Evolutionary conservation across 2,113 vertebrate genomes (phyloP).

Genomic region (Mustelus asterias): DNA sequence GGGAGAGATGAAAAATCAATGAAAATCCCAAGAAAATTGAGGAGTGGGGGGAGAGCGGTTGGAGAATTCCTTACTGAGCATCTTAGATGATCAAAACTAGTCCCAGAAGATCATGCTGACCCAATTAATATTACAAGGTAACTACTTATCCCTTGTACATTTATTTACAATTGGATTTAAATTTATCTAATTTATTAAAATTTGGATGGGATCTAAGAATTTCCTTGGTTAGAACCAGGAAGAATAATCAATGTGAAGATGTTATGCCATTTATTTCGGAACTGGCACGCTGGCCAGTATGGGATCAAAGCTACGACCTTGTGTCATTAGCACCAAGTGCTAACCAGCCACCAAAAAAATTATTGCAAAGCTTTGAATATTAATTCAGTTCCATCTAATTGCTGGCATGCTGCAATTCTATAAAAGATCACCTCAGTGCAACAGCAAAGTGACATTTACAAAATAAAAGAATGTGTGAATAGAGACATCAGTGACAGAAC

Average conservation of each 20-base stretch:
- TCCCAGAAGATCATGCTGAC: too few relatives aligned
- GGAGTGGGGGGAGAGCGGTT: too few relatives aligned
- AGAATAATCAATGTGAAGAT: neutral
- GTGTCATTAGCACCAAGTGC: too few relatives aligned
- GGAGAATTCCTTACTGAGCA: too few relatives aligned
- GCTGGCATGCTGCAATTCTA: neutral
- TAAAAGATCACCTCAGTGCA: neutral
- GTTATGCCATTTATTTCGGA: too few relatives aligned
- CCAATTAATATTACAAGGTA: too few relatives aligned
- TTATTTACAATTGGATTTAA: too few relatives aligned
- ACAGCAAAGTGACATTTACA: neutral
- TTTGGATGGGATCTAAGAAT: neutral
- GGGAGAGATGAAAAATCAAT: neutral
- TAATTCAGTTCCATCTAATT: neutral
- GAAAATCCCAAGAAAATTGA: neutral
- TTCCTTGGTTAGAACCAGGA: neutral
- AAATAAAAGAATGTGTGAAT: neutral
- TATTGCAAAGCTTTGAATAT: neutral
- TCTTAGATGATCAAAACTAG: too few relatives aligned
- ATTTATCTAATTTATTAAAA: neutral
- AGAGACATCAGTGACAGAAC: neutral
- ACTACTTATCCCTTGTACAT: too few relatives aligned
- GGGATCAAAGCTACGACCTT: too few relatives aligned
- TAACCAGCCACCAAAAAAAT: too few relatives aligned
- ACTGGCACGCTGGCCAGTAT: too few relatives aligned